These are phyloP conservation scores for Cacoxenus indagator DNA, from an alignment of 2,888 invertebrate species.

Conservation along the genomic window DNA sequence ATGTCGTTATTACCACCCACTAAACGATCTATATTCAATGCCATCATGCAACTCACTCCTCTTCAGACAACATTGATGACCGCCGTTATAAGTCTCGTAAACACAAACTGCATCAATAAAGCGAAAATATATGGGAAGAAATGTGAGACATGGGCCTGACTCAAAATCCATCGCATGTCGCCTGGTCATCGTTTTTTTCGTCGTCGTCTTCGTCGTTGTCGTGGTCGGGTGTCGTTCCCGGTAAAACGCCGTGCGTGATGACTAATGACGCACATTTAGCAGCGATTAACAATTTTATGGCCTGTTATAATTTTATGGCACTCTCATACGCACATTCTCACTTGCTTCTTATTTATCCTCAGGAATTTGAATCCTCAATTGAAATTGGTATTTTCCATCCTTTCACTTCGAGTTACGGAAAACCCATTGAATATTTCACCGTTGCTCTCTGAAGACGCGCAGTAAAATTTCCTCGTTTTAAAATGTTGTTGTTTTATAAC, in stretches of 20 bases:
- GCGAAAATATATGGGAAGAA: no score
- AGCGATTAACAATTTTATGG: constrained; percentile 63
- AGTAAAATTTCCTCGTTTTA: not conserved
- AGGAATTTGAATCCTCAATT: constrained; percentile 29
- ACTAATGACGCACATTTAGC: constrained; percentile 63
- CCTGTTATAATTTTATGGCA: constrained; percentile 61
- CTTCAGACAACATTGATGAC: no score
- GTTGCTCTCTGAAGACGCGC: not conserved
- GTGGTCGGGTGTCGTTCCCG: constrained; percentile 50
- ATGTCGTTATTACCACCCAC: not conserved
- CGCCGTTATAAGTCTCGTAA: no score
- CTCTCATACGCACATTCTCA: constrained; percentile 39
- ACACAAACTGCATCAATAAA: no score
- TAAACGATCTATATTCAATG: constrained; percentile 53
- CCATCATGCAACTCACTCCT: no score
- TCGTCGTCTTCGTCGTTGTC: constrained; percentile 39
- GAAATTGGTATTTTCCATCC: constrained; percentile 7
- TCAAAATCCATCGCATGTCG: not conserved
- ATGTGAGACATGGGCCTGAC: constrained; percentile 28
- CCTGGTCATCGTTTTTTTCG: no score
- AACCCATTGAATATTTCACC: constrained; percentile 10
- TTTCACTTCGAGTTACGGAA: constrained; percentile 13
- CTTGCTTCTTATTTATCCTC: not conserved
- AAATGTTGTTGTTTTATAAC: not conserved
- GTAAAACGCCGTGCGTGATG: constrained; percentile 54